Base-by-base conservation (phyloP, 2,113 vertebrate genomes). In the Coregonus clupeaformis region DNA sequence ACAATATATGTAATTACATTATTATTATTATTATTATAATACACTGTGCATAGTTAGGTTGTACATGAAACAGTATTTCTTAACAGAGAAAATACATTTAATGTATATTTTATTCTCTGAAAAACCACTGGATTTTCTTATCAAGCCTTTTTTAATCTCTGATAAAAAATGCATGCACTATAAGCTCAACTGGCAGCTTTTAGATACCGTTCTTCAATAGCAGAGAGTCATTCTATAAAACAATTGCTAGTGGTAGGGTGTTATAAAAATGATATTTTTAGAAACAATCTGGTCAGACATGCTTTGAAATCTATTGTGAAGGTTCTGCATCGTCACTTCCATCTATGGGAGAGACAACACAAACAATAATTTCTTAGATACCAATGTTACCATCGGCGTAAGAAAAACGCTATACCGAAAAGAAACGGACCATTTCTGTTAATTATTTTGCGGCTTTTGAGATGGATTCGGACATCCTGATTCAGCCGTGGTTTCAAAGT, bases 221-320 rank as follows among this genome's bases (percentile, higher is more conserved):
- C 36, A 36, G 32, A 32, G 32, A 32, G 7, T 42, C 36, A 42
- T 42, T 42, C 7, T 42, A 42, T 42, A 11, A 7, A 42, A 42
- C 36, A 42, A 7, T 42, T 42, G 36, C 36, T 42, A 42, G 36
- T 42, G 9, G 36, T 68, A 57, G 24, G 45, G n/a, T 65, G 55
- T 29, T 24, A 25, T 22, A 18, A 9, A 91, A 94, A 97, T 93
- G 96, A 96, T 98, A 98, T 98, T 88, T 84, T 91, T 94, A 60
- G 89, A 86, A 72, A 91, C 91, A 72, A 97, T 66, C 72, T 94
- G 91, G 42, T 93, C 88, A 0, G 92, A 91, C 57, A 96, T 85
- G 0, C 81, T 83, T 75, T 93, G 91, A 62, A 98, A 96, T 79
- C 87, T 89, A 13, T 91, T 94, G 36, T 95, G 92, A 65, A 98